Conservation (phyloP, 2,113 vertebrate genomes). For the Chaenocephalus aceratus region DNA sequence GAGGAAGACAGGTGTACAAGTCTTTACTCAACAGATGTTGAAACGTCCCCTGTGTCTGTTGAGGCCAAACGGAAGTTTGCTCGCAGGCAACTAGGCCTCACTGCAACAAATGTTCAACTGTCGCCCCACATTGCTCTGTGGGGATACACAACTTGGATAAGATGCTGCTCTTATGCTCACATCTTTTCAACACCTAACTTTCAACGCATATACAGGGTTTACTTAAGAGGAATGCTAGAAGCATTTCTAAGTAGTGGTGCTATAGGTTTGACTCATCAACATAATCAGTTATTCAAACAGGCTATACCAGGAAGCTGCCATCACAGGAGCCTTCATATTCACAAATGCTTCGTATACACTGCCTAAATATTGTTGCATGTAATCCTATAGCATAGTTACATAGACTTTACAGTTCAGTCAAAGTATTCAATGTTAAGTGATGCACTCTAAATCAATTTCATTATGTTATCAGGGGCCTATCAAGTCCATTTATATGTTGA, state of each 20-base stretch:
- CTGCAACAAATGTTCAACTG: slow-evolving; percentile 72
- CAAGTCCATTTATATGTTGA: slow-evolving; percentile 80
- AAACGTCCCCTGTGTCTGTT: slow-evolving; percentile 77
- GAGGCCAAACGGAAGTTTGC: slow-evolving; percentile 75
- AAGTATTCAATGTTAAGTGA: slow-evolving; percentile 54
- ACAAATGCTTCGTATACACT: slow-evolving; percentile 8
- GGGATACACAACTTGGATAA: slow-evolving; percentile 49
- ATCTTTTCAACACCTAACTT: slow-evolving; percentile 17
- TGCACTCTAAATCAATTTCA: slow-evolving; percentile 68
- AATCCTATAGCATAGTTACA: slow-evolving; percentile 54
- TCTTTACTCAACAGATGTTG: slow-evolving; percentile 82
- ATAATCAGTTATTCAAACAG: background rate
- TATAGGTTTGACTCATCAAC: slow-evolving; percentile 10
- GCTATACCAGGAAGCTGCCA: background rate
- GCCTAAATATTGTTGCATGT: slow-evolving; percentile 42
- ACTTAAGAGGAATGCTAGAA: background rate
- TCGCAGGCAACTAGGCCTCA: slow-evolving; percentile 57
- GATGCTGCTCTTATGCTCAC: slow-evolving; percentile 31
- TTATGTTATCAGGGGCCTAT: slow-evolving; percentile 79
- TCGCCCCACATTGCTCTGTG: slow-evolving; percentile 35
- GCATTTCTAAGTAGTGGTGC: slow-evolving; percentile 4
- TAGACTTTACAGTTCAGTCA: slow-evolving; percentile 55
- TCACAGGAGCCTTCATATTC: slow-evolving; percentile 2
- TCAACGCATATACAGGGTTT: slow-evolving; percentile 1
- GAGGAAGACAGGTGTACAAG: slow-evolving; percentile 82